Percentiles rank a stretch among this genome's conserved stretches.
These are phyloP conservation scores for Watsonalla binaria DNA, from an alignment of 2,888 invertebrate species.

Conservation along the genomic window DNA sequence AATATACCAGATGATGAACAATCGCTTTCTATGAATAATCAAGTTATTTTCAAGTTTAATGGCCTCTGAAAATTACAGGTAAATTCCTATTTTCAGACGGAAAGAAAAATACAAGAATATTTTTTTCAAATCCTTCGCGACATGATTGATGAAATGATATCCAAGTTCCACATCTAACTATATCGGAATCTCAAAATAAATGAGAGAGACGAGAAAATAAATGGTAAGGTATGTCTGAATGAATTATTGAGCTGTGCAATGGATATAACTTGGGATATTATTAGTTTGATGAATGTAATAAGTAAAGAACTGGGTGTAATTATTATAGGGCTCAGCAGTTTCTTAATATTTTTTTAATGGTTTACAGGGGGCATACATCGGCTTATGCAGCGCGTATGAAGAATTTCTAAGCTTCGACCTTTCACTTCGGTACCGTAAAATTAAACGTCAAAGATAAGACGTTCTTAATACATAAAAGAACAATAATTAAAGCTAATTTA, in stretches of 20 bases:
- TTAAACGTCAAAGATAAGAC: too few species aligned
- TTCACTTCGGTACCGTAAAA: too few species aligned
- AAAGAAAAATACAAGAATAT: neutral
- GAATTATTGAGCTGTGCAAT: neutral
- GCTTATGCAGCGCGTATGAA: too few species aligned
- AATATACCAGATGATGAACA: too few species aligned
- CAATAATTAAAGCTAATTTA: too few species aligned
- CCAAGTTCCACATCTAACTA: neutral
- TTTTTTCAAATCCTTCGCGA: neutral
- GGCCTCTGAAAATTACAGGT: neutral
- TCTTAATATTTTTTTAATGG: too few species aligned
- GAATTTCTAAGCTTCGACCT: too few species aligned
- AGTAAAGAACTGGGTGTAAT: neutral
- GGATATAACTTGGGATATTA: neutral
- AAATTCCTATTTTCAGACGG: neutral
- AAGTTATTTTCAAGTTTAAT: neutral
- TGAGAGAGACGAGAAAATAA: neutral
- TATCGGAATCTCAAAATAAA: slow-evolving; percentile 1
- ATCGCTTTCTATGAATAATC: too few species aligned
- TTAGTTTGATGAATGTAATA: neutral
- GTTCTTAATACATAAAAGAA: too few species aligned
- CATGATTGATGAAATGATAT: neutral
- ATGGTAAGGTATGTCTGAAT: neutral
- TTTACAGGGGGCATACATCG: too few species aligned
- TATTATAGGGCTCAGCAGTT: too few species aligned